These are phyloP conservation scores for Pterostichus niger DNA, from an alignment of 2,888 invertebrate species.

Conservation along the genomic window DNA sequence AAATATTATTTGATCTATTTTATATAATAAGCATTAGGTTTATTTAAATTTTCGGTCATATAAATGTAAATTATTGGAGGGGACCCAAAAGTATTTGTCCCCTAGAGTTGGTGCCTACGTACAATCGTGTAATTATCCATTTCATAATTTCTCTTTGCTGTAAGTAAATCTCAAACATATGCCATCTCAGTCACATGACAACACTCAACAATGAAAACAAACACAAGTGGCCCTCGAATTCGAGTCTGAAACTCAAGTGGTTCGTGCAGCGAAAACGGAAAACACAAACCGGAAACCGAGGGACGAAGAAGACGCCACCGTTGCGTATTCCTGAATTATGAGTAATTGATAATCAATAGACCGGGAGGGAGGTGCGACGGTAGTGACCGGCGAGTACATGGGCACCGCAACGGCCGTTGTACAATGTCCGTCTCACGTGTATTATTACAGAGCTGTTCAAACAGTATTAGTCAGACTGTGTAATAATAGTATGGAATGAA, in stretches of 20 bases:
- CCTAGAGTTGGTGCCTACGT: not conserved
- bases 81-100: not conserved
- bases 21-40: too few relatives aligned
- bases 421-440: conserved; percentile 58
- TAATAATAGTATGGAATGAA: conserved; percentile 55
- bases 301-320: conserved; percentile 68
- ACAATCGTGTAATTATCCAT: too few relatives aligned
- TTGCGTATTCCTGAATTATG: conserved; percentile 72
- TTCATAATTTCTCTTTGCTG: too few relatives aligned
- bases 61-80: too few relatives aligned
- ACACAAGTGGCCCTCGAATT: conserved; percentile 26
- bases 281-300: conserved; percentile 3
- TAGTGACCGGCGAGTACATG: conserved; percentile 46
- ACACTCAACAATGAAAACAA: conserved; percentile 38
- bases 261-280: conserved; percentile 7
- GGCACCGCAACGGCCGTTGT: conserved; percentile 12
- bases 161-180: conserved; percentile 13
- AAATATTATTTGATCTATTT: too few relatives aligned
- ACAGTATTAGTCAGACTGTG: conserved; percentile 62
- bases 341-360: conserved; percentile 77
- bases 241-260: conserved; percentile 43
- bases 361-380: conserved; percentile 54
- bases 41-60: too few relatives aligned
- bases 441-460: conserved; percentile 62
- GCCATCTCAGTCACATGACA: conserved; percentile 25